A percentile compares a stretch with the other conserved stretches of the same genome.
phyloP scores from a whole-genome alignment of 53 echinoderm and acorn worm species.

The Pentamera pediparva region DNA sequence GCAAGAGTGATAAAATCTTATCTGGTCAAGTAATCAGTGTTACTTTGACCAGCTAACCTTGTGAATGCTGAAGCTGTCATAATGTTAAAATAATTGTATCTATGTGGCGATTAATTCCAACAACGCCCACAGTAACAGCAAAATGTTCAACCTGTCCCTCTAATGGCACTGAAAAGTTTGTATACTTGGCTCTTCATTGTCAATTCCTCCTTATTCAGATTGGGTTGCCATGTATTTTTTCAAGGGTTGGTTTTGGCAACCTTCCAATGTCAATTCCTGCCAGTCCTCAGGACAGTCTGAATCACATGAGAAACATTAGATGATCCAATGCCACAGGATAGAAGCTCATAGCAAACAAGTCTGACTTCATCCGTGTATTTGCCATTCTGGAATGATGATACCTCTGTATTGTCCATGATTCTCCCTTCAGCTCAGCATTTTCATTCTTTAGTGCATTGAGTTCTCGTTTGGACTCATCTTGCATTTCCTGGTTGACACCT shows the following conservation, averaged over 20 bases:
- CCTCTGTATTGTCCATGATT: not conserved
- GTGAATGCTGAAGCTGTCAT: too few species aligned
- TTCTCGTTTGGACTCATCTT: not conserved
- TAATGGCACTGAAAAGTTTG: too few species aligned
- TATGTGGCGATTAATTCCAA: too few species aligned
- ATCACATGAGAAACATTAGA: conserved; percentile 2
- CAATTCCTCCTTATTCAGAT: too few species aligned
- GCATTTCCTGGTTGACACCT: not conserved
- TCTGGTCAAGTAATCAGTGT: too few species aligned
- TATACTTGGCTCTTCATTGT: too few species aligned
- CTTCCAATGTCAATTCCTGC: conserved; percentile 17
- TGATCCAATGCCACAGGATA: conserved; percentile 18
- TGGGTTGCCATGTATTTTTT: conserved; percentile 34
- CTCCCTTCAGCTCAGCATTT: not conserved
- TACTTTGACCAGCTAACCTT: too few species aligned
- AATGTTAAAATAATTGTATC: too few species aligned
- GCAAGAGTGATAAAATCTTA: too few species aligned
- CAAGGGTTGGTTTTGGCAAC: conserved; percentile 17
- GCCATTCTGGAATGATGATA: conserved; percentile 1
- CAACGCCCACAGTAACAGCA: too few species aligned
- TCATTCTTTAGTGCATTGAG: not conserved
- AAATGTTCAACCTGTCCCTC: too few species aligned
- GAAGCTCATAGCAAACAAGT: conserved; percentile 13
- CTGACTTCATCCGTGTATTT: conserved; percentile 16
- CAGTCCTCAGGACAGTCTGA: conserved; percentile 6